phyloP scores from a whole-genome alignment of 1,140 invertebrate species.

The Trachymyrmex septentrionalis region DNA sequence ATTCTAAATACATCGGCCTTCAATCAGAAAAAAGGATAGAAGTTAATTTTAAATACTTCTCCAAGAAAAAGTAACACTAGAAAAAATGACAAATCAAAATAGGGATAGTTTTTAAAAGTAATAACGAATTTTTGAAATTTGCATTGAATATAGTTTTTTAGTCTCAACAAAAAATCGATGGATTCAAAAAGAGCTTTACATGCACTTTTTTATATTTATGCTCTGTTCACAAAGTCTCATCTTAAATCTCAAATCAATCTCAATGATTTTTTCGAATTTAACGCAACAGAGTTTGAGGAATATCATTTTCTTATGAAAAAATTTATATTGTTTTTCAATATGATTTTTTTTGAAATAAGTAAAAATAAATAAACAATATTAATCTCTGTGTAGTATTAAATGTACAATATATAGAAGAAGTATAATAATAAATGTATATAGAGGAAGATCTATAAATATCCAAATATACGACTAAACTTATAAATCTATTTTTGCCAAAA shows the following conservation, averaged over 20 bases:
- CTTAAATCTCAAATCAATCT: not conserved
- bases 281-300: not conserved
- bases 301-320: not conserved
- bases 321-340: not conserved
- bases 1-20: too few relatives aligned
- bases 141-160: slow-evolving; percentile 1
- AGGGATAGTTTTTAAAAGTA: too few relatives aligned
- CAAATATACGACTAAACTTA: not conserved
- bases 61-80: too few relatives aligned
- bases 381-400: not conserved
- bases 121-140: slow-evolving; percentile 8
- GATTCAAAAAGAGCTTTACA: slow-evolving; percentile 20
- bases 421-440: not conserved
- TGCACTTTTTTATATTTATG: not conserved
- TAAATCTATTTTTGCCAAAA: not conserved
- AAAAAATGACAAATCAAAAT: too few relatives aligned
- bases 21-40: too few relatives aligned
- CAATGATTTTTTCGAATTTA: slow-evolving; percentile 8
- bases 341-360: not conserved
- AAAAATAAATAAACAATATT: not conserved
- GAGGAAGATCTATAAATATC: not conserved
- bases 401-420: not conserved
- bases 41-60: too few relatives aligned
- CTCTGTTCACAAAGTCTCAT: too few relatives aligned
- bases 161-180: slow-evolving; percentile 59